Conservation (phyloP, 2,888 invertebrate species). For the Dryobotodes eremita region DNA sequence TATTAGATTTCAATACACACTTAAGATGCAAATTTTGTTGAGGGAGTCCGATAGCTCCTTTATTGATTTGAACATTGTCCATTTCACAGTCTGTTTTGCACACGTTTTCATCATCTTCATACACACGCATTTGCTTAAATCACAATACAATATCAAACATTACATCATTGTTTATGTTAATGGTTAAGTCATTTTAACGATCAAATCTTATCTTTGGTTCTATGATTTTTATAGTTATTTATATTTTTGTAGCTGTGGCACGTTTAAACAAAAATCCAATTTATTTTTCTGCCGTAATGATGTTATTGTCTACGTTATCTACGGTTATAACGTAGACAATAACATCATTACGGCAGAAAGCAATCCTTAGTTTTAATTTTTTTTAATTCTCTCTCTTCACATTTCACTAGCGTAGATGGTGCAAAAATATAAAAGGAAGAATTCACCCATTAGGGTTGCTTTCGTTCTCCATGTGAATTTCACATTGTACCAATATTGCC, state of each 20-base stretch:
- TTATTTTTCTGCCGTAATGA: constrained; percentile 26
- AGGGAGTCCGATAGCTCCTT: constrained; percentile 1
- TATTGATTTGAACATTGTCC: constrained; percentile 68
- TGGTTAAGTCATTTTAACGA: constrained; percentile 45
- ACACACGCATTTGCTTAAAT: constrained; percentile 22
- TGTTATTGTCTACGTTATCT: constrained; percentile 29
- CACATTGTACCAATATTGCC: constrained; percentile 66
- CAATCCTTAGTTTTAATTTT: no score
- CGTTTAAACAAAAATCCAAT: constrained; percentile 16
- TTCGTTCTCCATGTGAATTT: constrained; percentile 54
- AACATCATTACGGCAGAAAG: no score
- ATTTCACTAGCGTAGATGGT: constrained; percentile 13
- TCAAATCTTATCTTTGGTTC: constrained; percentile 48
- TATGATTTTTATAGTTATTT: constrained; percentile 26
- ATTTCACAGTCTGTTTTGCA: constrained; percentile 57
- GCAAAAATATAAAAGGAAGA: constrained; percentile 25
- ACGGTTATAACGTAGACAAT: constrained; percentile 19
- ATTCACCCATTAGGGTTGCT: constrained; percentile 33
- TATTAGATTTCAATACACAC: neutral
- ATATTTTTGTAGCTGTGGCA: constrained; percentile 32
- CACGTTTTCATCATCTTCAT: constrained; percentile 32
- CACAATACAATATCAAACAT: constrained; percentile 35
- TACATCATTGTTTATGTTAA: constrained; percentile 55
- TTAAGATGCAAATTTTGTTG: constrained; percentile 2
- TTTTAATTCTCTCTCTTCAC: constrained; percentile 10